Evolutionary conservation across 2,888 invertebrate genomes (phyloP), one percentile per base, ranked within the genome.

Genomic region (Sinodicranocentrus sp.): DNA sequence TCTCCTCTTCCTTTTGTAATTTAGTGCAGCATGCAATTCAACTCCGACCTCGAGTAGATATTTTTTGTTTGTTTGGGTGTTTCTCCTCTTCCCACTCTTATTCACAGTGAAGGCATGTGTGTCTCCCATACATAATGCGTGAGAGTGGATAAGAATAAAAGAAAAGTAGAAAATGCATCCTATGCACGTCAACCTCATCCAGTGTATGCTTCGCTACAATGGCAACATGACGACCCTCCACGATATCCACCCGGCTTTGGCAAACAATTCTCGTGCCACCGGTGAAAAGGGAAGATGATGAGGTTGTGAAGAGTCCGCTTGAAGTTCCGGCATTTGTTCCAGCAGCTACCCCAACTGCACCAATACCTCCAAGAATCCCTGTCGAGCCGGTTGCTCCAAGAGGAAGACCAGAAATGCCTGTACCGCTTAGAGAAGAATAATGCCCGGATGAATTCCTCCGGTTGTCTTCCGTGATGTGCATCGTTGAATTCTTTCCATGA

Each of bases 161-260:
- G 21, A 67, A 67, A 44, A 26, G 15, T 15, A 19, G 25, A 15
- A 67, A 76, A 76, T 76, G 76, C 76, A 67, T 65, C 76, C 65
- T 25, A n/a, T 33, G 65, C 76, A 76, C 76, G 76, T 76, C 76
- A 76, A 52, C 76, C 65, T 76, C 76, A 76, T 76, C 73, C 61
- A 73, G 93, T 0, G 95, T 95, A 84, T 95, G 93, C 89, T 95
- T 95, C 0, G 95, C 95, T 6, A 95, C 94, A 65, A 95, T 92
- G 87, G 88, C 89, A 63, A 89, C 89, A 84, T 90, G 90, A 48
- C 88, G 87, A 15, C 89, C 89, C 67, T 89, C 89, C 61, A 82
- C 82, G 68, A 85, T 80, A 82, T 86, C 85, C 33, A 76, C 67
- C 26, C 85, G 82, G 43, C 78, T 84, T 76, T 85, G 84, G 79